Evolutionary conservation across 2,888 invertebrate species (phyloP), one percentile per base, ranked within the genome.

Genomic region (Cephalotes varians): DNA sequence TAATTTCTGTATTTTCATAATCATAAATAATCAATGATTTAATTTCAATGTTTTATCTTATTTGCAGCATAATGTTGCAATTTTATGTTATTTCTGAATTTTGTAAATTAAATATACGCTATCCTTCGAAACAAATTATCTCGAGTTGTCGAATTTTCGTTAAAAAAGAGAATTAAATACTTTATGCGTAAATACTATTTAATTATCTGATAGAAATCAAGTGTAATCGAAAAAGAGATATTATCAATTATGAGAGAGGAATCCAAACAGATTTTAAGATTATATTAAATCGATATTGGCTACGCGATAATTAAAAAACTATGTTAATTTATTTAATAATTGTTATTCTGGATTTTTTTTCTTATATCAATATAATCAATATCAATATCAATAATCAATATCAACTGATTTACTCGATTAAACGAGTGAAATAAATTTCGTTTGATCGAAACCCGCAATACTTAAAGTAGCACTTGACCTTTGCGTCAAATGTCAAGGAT

Each of bases 401-500:
- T 54, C 12, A 1, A 25, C 12, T 1, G 18, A 49, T 51, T 76
- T 18, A 49, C 28, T 40, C 15, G n/a, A 7, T 40, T 56, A 15
- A 31, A 47, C 12, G 2, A 49, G 49, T 74, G 10, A 62, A 69
- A 44, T 25, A 6, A 51, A 77, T 18, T 37, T n/a, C 28, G 15
- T 18, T 77, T n/a, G 40, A 51, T 77, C 18, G 31, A 69, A 69
- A 3, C 10, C 9, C 9, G 18, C 1, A 25, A 12, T 37, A 28
- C 3, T 76, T 40, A 47, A 44, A 56, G 12, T 47, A 65, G 10
- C 21, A 40, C 51, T 28, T 25, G 31, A 47, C 60, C 34, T 34
- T 56, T 47, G 18, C n/a, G 28, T 47, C 51, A 81, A 82, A 81
- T 80, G 80, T 72, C 72, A 83, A 72, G 28, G 65, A 56, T 18